A percentile compares a stretch with the other conserved stretches of the same genome.
Evolutionary conservation across 1,140 invertebrate species (phyloP).

Genomic region (Drosophila baimaii): DNA sequence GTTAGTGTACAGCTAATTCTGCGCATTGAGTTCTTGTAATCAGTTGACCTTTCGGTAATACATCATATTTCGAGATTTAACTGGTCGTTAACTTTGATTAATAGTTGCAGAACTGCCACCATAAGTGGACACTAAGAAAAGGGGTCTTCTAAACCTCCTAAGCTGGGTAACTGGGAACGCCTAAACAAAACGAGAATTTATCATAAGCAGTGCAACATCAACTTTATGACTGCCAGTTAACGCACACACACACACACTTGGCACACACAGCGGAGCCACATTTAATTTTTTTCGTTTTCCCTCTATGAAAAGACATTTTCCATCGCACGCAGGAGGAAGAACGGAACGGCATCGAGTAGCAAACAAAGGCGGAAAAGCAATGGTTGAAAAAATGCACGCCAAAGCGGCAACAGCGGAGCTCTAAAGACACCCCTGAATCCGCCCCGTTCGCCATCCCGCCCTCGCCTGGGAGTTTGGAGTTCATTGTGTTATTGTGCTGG

Average conservation of each 20-base stretch:
- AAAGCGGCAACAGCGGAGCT: slow-evolving; percentile 59
- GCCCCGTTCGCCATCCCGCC: slow-evolving; percentile 1
- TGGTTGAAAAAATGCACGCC: slow-evolving; percentile 54
- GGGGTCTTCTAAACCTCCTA: too few relatives aligned
- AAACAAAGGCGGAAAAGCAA: slow-evolving; percentile 71
- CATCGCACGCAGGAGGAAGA: slow-evolving; percentile 52
- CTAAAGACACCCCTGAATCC: slow-evolving; percentile 54
- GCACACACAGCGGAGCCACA: slow-evolving; percentile 44
- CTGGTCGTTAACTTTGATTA: neutral
- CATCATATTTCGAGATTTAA: too few relatives aligned
- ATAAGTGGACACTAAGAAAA: neutral
- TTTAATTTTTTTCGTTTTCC: slow-evolving; percentile 58
- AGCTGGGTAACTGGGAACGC: neutral
- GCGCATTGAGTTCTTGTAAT: too few relatives aligned
- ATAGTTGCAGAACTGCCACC: too few relatives aligned
- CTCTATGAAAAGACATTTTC: slow-evolving; percentile 68
- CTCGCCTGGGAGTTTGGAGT: slow-evolving; percentile 59
- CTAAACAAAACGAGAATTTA: neutral
- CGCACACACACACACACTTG: slow-evolving; percentile 2
- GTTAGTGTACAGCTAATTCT: too few relatives aligned
- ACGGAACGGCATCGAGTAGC: slow-evolving; percentile 58
- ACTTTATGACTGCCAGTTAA: slow-evolving; percentile 15
- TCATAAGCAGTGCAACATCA: neutral
- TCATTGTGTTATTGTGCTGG: slow-evolving; percentile 83
- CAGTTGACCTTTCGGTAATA: too few relatives aligned